A percentile compares a stretch with the other conserved stretches of the same genome.
These are phyloP conservation scores for Portevinia maculata DNA, from an alignment of 2,888 invertebrate species.

Conservation along the genomic window DNA sequence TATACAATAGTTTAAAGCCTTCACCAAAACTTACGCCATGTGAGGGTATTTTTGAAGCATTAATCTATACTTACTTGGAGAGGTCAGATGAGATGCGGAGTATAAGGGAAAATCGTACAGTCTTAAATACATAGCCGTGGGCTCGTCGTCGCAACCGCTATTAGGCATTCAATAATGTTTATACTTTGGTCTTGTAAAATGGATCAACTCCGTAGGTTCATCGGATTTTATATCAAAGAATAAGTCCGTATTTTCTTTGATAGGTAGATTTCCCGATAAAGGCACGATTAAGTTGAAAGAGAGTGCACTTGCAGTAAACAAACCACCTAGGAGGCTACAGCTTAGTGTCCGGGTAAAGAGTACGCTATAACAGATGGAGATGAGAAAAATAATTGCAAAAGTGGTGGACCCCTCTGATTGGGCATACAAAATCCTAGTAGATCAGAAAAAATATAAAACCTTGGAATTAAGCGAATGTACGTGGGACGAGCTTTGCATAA, in stretches of 20 bases:
- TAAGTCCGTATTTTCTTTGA: background rate
- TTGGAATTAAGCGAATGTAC: background rate
- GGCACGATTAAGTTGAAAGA: too few species aligned
- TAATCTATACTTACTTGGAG: background rate
- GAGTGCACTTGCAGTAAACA: too few species aligned
- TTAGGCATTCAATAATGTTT: background rate
- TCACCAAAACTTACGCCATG: too few species aligned
- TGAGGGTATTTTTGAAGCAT: background rate
- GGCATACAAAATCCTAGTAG: too few species aligned
- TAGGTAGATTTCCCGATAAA: constrained; percentile 27
- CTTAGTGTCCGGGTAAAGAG: constrained; percentile 62
- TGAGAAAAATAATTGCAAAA: constrained; percentile 61
- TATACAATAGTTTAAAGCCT: too few species aligned
- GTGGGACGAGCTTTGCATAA: background rate
- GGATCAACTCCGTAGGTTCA: too few species aligned
- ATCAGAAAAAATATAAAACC: too few species aligned
- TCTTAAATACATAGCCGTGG: background rate
- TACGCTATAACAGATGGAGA: constrained; percentile 60
- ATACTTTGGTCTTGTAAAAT: background rate
- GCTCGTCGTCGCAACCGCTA: background rate
- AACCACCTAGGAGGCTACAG: too few species aligned
- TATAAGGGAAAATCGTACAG: too few species aligned
- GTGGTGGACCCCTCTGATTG: constrained; percentile 23
- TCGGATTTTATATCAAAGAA: too few species aligned
- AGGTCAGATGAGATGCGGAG: constrained; percentile 6